Evolutionary conservation across 2,113 vertebrate genomes (phyloP), one percentile per base, ranked within the genome.

Genomic region (Cebus imitator): DNA sequence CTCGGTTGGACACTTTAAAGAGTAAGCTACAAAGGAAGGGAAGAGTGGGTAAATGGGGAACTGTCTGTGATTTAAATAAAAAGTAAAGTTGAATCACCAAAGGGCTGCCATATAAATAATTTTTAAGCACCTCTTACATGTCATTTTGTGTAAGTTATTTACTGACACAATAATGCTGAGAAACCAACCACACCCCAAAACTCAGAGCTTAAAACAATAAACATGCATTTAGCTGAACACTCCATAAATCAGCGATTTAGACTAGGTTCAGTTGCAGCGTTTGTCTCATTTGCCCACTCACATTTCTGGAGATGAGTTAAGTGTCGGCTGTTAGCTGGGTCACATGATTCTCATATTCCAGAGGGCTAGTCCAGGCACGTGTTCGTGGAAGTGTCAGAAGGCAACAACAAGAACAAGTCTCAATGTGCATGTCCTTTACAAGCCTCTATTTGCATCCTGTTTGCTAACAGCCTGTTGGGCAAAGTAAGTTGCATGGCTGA

Each of bases 81-180:
- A 30, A 87, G 90, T 37, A 83, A 83, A 86, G 11, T 91, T 92
- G 76, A 18, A 64, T 84, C 23, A 27, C 58, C 40, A 96, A 92
- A 95, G 11, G 48, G 4, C 32, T 95, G 45, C 45, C 43, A 37
- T 35, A 12, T 68, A 90, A 95, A 83, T 25, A 66, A 86, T 55
- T 94, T 92, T 76, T n/a, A 79, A 66, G n/a, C 17, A n/a, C 7
- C 18, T 75, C 52, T 58, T 64, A 1, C 52, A 25, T 50, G 18
- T 30, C 68, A 48, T 58, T 86, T 91, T 83, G 8, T 76, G 1
- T 45, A 87, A 40, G 5, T 81, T 40, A 48, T 55, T 80, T 84
- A 61, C n/a, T 83, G 81, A 40, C 14, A 70, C 8, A 64, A 12
- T 64, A 68, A 87, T 80, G 16, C 30, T 55, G 4, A 78, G 55